A percentile compares a stretch with the other conserved stretches of the same genome.
phyloP scores from a whole-genome alignment of 2,113 vertebrate genomes.

The Pseudopodoces humilis region DNA sequence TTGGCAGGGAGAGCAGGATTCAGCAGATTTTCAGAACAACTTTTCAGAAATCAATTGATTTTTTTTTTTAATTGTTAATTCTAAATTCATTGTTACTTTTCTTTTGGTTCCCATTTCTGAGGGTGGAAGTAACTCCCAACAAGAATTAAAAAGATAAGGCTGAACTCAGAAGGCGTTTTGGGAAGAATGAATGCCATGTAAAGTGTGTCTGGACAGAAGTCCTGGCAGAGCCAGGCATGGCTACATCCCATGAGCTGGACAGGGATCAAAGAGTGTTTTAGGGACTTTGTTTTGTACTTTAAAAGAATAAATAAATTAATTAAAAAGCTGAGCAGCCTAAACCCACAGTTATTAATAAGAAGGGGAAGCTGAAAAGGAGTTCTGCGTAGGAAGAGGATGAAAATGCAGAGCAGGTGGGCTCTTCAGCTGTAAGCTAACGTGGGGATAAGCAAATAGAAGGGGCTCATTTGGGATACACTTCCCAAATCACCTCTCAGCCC shows the following conservation, averaged over 20 bases:
- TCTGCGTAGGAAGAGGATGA: background rate
- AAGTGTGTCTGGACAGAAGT: background rate
- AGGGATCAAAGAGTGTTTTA: background rate
- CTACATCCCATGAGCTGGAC: background rate
- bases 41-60: background rate
- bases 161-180: background rate
- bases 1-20: background rate
- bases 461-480: background rate
- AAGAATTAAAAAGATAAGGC: background rate
- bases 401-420: background rate
- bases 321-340: background rate
- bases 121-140: background rate
- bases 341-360: background rate
- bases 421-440: background rate
- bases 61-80: background rate
- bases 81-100: background rate
- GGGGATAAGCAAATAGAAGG: background rate
- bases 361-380: background rate
- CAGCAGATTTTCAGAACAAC: background rate
- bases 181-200: background rate
- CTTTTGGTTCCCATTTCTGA: background rate
- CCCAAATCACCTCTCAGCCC: background rate
- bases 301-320: too few species aligned
- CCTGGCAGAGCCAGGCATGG: background rate
- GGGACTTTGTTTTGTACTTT: background rate